These are phyloP conservation scores for Echinops telfairi DNA, from an alignment of 2,113 vertebrate species.

Conservation along the genomic window DNA sequence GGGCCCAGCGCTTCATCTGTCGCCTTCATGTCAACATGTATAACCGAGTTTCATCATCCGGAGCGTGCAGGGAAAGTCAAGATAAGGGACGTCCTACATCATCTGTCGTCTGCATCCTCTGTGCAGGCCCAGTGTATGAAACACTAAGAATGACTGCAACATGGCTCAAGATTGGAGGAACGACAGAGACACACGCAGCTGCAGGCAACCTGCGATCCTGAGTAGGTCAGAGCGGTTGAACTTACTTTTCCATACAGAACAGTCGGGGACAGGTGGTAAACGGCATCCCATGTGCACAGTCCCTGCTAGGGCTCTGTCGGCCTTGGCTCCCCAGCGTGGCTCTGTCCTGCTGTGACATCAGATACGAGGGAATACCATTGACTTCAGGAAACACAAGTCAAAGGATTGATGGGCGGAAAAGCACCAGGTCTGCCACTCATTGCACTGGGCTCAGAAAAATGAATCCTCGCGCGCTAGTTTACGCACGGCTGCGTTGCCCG, in stretches of 20 bases:
- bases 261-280: neutral
- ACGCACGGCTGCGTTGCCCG: neutral
- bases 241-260: neutral
- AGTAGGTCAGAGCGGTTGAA: too few species aligned
- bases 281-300: neutral
- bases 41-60: neutral
- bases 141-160: neutral
- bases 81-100: neutral
- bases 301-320: rapidly evolving
- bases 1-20: rapidly evolving
- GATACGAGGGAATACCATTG: neutral
- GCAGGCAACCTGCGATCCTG: rapidly evolving
- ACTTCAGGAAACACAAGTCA: neutral
- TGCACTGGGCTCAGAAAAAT: neutral
- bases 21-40: rapidly evolving
- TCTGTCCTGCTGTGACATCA: too few species aligned
- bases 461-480: neutral
- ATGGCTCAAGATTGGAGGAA: neutral
- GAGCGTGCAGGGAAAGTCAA: neutral
- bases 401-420: neutral
- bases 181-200: neutral
- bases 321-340: too few species aligned
- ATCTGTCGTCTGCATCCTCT: too few species aligned
- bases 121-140: neutral
- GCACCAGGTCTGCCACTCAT: neutral